Percentiles rank a stretch among this genome's conserved stretches.
phyloP scores from a whole-genome alignment of 2,797 vertebrate genomes.

The Morelia viridis region DNA sequence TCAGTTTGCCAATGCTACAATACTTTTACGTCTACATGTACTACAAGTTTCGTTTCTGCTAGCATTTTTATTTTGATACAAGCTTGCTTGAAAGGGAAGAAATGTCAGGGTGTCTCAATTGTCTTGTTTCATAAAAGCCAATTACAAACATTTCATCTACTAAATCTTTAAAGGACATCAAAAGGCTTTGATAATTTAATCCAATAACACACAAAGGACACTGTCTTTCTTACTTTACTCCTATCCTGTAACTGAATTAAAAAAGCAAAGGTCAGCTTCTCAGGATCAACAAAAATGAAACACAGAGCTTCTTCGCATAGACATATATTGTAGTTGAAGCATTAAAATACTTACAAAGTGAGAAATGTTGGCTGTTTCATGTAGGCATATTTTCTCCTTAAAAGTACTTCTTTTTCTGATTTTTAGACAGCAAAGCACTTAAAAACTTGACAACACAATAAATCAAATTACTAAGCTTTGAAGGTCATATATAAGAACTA shows the following conservation, averaged over 20 bases:
- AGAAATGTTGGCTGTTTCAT: conserved; percentile 37
- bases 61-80: conserved; percentile 16
- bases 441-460: conserved; percentile 61
- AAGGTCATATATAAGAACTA: conserved; percentile 32
- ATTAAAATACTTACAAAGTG: conserved; percentile 50
- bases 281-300: conserved; percentile 30
- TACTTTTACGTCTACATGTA: background rate
- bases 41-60: conserved; percentile 4
- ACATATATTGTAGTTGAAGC: conserved; percentile 54
- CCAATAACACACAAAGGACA: conserved; percentile 45
- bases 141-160: conserved; percentile 40
- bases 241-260: conserved; percentile 59
- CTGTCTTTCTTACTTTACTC: conserved; percentile 30
- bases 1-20: background rate
- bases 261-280: conserved; percentile 49
- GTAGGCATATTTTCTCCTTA: conserved; percentile 27
- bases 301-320: conserved; percentile 28
- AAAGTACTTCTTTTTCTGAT: conserved; percentile 60
- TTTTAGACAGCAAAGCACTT: conserved; percentile 67
- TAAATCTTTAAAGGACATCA: conserved; percentile 45
- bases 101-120: conserved; percentile 34
- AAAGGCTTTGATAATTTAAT: conserved; percentile 54
- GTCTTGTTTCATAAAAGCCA: conserved; percentile 33
- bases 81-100: conserved; percentile 49
- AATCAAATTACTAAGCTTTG: conserved; percentile 57